Conservation (phyloP, 2,797 vertebrate species). For the Centropyge bicolor region DNA sequence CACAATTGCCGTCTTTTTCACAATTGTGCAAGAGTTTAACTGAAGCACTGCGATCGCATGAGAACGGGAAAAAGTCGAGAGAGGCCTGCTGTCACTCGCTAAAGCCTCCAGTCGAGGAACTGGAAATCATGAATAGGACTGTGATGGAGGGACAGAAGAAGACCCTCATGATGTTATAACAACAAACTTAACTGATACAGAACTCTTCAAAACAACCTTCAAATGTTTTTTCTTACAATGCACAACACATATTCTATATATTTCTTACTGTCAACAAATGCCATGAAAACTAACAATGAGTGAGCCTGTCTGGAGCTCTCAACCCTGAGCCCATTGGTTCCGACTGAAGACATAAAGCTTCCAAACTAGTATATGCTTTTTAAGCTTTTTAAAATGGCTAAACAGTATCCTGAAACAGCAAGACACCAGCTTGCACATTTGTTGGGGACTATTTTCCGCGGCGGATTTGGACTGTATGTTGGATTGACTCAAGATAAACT, state of each 20-base stretch:
- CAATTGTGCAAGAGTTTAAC: constrained; percentile 69
- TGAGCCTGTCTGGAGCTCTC: not conserved
- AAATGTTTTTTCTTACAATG: not conserved
- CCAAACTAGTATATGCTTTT: not conserved
- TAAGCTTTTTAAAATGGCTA: not conserved
- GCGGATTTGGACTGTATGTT: not conserved
- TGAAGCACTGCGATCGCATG: constrained; percentile 54
- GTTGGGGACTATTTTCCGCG: not conserved
- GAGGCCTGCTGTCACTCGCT: constrained; percentile 60
- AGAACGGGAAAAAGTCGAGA: constrained; percentile 57
- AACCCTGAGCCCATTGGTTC: not conserved
- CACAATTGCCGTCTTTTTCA: constrained; percentile 70
- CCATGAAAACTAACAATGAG: not conserved
- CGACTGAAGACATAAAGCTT: not conserved
- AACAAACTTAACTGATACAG: not conserved
- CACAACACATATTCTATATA: not conserved
- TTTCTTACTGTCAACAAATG: not conserved
- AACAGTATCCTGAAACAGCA: not conserved
- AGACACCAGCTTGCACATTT: not conserved
- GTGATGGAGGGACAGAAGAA: constrained; percentile 28
- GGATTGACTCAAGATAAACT: not conserved
- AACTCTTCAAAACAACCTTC: not conserved
- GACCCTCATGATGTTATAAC: not conserved
- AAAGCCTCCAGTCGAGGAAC: constrained; percentile 48
- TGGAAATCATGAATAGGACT: constrained; percentile 55